Percentiles rank a stretch among this genome's conserved stretches.
Evolutionary conservation across 2,888 invertebrate species (phyloP).

Genomic region (Terebella lapidaria): DNA sequence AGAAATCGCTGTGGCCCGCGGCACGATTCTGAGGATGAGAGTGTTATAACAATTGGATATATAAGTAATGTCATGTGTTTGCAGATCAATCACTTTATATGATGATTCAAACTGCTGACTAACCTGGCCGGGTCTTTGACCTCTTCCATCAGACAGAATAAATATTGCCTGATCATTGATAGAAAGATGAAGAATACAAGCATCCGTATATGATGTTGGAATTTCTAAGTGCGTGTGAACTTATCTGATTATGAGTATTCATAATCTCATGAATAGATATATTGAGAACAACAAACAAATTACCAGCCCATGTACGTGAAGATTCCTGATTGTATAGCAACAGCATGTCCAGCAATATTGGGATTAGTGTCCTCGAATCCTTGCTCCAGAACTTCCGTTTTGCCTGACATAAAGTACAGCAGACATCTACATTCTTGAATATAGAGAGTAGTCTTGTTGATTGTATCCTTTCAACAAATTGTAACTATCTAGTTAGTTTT

Average conservation of each 20-base stretch:
- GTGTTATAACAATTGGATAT: background rate
- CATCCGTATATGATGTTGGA: no score
- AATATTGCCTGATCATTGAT: conserved; percentile 34
- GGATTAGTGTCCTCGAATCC: conserved; percentile 71
- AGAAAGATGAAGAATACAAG: background rate
- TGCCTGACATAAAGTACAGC: conserved; percentile 7
- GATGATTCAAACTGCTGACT: background rate
- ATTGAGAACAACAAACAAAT: no score
- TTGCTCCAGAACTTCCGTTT: conserved; percentile 63
- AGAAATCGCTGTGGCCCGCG: conserved; percentile 71
- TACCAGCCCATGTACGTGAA: conserved; percentile 54
- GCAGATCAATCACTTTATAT: background rate
- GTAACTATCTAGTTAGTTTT: no score
- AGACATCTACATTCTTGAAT: no score
- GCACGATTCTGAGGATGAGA: conserved; percentile 65
- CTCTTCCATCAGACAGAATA: conserved; percentile 54
- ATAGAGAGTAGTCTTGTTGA: no score
- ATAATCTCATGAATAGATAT: no score
- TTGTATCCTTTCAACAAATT: no score
- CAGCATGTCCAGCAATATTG: conserved; percentile 45
- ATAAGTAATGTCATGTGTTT: background rate
- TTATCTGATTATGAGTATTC: no score
- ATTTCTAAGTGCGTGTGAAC: no score
- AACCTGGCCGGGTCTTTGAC: conserved; percentile 34
- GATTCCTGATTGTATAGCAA: conserved; percentile 39